These are phyloP conservation scores for Leptopilina drosophilae DNA, from an alignment of 2,888 invertebrate species.

Conservation along the genomic window DNA sequence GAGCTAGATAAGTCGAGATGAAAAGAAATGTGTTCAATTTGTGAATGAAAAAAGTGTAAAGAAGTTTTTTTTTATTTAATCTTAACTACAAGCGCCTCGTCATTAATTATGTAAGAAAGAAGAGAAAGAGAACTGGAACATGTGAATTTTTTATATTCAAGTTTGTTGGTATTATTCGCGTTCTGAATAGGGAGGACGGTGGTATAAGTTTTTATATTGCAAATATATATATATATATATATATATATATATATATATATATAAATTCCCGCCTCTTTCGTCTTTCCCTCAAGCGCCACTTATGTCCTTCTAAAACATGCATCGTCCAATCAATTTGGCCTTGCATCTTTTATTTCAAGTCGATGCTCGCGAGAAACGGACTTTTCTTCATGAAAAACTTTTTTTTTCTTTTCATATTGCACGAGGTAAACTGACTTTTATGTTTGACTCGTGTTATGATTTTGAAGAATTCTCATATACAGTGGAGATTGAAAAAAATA, in stretches of 20 bases:
- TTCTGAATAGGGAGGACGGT: conserved; percentile 31
- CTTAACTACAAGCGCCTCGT: conserved; percentile 67
- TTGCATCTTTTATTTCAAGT: conserved; percentile 52
- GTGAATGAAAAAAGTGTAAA: conserved; percentile 33
- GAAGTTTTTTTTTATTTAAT: conserved; percentile 57
- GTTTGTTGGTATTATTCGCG: conserved; percentile 7
- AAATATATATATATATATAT: no score
- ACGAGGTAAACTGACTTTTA: conserved; percentile 18
- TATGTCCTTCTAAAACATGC: conserved; percentile 62
- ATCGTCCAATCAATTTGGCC: conserved; percentile 63
- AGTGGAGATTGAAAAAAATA: background rate
- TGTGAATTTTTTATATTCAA: conserved; percentile 44
- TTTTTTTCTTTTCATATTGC: background rate
- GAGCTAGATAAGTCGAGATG: background rate
- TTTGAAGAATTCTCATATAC: background rate
- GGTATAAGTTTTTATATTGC: background rate
- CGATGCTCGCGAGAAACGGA: background rate
- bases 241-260: no score
- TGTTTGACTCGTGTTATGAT: conserved; percentile 16
- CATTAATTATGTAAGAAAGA: conserved; percentile 65
- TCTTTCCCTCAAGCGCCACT: conserved; percentile 52
- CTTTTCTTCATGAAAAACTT: conserved; percentile 45
- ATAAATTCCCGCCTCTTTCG: conserved; percentile 3
- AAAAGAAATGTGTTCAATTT: conserved; percentile 5
- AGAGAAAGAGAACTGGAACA: conserved; percentile 63